phyloP scores from a whole-genome alignment of 2,888 invertebrate species.

The Heliconius ethilla region DNA sequence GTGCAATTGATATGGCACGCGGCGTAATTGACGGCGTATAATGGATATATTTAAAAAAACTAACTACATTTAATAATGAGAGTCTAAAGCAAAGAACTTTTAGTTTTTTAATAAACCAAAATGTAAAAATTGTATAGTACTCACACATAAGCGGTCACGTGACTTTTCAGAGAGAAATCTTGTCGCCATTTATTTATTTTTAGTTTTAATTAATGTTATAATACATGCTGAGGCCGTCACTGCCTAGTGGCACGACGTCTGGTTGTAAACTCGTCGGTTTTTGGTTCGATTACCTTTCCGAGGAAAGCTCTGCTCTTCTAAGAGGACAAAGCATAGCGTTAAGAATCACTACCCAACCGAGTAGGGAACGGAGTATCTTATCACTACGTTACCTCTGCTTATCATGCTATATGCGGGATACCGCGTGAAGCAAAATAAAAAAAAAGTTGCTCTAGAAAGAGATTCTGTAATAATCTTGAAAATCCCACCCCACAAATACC shows the following conservation, averaged over 20 bases:
- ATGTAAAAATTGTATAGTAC: not conserved
- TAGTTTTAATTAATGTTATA: too few relatives aligned
- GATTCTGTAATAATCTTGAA: not conserved
- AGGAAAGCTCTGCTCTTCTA: not conserved
- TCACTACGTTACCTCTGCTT: not conserved
- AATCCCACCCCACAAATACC: not conserved
- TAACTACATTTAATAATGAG: not conserved
- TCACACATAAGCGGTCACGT: not conserved
- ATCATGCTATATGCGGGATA: not conserved
- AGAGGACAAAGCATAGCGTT: not conserved
- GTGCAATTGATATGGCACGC: constrained; percentile 34
- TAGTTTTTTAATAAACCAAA: not conserved
- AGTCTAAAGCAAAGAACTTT: not conserved
- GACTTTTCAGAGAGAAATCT: not conserved
- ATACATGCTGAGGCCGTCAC: too few relatives aligned
- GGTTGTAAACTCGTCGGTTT: not conserved
- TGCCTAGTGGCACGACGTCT: too few relatives aligned
- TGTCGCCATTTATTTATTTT: not conserved
- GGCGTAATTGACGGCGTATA: constrained; percentile 27
- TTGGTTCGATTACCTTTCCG: not conserved
- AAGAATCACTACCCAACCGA: not conserved
- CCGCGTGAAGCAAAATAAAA: not conserved
- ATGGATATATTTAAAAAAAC: constrained; percentile 9
- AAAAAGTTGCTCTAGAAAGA: not conserved
- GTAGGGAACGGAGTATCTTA: not conserved